Percentiles rank a stretch among this genome's conserved stretches.
Conservation (phyloP, 2,888 invertebrate species). For the Epinotia brunnichana region DNA sequence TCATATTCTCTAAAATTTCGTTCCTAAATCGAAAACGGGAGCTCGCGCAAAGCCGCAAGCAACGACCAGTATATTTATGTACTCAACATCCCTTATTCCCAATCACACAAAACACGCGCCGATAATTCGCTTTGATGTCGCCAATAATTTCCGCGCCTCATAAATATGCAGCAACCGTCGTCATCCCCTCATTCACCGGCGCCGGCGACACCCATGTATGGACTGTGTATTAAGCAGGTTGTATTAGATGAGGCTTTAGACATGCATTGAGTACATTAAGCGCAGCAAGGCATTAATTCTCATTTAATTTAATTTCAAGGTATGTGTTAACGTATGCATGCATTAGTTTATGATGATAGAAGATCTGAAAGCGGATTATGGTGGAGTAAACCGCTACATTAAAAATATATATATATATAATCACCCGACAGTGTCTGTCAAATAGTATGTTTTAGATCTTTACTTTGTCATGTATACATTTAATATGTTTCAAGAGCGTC, state of each 20-base stretch:
- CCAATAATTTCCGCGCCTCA: constrained; percentile 33
- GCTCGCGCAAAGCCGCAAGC: not conserved
- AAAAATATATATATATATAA: too few species aligned
- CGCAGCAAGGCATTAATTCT: too few species aligned
- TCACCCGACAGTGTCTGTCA: too few species aligned
- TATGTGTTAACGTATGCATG: not conserved
- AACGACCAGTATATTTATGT: not conserved
- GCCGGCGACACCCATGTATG: constrained; percentile 23
- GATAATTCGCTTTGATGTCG: constrained; percentile 41
- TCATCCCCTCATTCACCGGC: constrained; percentile 3
- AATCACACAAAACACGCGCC: constrained; percentile 28
- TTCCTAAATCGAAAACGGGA: not conserved
- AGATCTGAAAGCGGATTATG: too few species aligned
- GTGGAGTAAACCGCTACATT: too few species aligned
- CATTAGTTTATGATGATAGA: too few species aligned
- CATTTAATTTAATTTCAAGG: not conserved
- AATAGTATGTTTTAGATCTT: too few species aligned
- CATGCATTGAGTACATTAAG: not conserved
- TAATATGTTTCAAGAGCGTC: too few species aligned
- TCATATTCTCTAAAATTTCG: not conserved
- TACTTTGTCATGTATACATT: too few species aligned
- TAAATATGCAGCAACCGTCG: constrained; percentile 37
- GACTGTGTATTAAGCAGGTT: constrained; percentile 15
- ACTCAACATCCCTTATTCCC: constrained; percentile 26
- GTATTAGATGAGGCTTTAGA: not conserved